These are phyloP conservation scores for Urocolius indicus DNA, from an alignment of 2,113 vertebrate species.

Conservation along the genomic window DNA sequence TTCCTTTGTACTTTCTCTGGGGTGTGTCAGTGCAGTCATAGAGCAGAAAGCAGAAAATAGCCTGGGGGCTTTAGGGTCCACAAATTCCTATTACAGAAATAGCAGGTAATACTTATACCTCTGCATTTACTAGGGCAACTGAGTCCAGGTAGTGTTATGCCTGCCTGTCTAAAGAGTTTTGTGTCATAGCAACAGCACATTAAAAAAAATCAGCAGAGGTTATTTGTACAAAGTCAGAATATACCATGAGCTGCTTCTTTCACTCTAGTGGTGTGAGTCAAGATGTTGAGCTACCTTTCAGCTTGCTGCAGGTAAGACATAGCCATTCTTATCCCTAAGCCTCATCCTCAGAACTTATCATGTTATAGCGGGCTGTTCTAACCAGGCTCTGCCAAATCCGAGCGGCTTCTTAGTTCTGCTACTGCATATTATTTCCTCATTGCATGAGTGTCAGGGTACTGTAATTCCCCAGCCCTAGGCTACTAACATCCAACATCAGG, in stretches of 20 bases:
- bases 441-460: background rate
- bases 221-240: background rate
- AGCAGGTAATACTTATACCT: background rate
- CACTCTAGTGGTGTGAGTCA: background rate
- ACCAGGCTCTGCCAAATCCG: background rate
- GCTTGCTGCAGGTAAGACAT: background rate
- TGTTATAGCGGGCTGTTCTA: background rate
- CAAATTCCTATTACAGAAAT: background rate
- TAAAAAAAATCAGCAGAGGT: background rate
- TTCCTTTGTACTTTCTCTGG: background rate
- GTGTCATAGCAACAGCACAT: background rate
- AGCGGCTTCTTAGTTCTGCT: background rate
- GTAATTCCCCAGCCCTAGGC: background rate
- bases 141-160: background rate
- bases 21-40: background rate
- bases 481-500: background rate
- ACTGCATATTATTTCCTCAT: rapidly evolving
- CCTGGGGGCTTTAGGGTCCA: background rate
- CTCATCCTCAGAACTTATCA: background rate
- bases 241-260: background rate
- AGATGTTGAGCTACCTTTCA: background rate
- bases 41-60: background rate
- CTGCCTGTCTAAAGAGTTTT: background rate
- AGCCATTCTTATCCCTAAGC: background rate
- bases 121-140: background rate